Evolutionary conservation across 2,113 vertebrate genomes (phyloP).

Genomic region (Laterallus jamaicensis): DNA sequence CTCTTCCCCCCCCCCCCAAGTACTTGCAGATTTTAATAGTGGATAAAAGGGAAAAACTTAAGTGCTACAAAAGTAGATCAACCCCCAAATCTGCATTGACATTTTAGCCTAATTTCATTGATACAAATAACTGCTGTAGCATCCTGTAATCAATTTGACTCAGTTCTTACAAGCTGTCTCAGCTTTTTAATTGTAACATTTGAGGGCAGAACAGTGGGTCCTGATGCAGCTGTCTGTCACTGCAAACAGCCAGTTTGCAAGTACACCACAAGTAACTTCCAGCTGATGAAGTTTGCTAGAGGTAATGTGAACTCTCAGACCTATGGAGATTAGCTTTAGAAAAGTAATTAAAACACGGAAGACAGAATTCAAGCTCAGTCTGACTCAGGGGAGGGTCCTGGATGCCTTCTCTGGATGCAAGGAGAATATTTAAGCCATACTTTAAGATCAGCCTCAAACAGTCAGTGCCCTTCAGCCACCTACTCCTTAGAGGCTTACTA

Average conservation of each 20-base stretch:
- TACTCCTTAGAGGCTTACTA: neutral
- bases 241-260: neutral
- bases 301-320: neutral
- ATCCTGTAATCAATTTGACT: neutral
- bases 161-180: neutral
- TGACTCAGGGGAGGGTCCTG: neutral
- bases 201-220: neutral
- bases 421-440: neutral
- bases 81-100: neutral
- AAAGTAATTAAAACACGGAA: neutral
- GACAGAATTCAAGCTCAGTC: neutral
- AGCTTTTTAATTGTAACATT: neutral
- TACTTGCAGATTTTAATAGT: neutral
- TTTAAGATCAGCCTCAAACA: neutral
- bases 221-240: neutral
- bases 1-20: neutral
- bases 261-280: neutral
- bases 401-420: neutral
- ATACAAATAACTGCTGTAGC: neutral
- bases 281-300: neutral
- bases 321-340: neutral
- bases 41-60: neutral
- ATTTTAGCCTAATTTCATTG: neutral
- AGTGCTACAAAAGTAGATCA: slow-evolving; percentile 7
- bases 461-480: neutral